Evolutionary conservation across 2,888 invertebrate genomes (phyloP).

Genomic region (Caenorhabditis sp.): DNA sequence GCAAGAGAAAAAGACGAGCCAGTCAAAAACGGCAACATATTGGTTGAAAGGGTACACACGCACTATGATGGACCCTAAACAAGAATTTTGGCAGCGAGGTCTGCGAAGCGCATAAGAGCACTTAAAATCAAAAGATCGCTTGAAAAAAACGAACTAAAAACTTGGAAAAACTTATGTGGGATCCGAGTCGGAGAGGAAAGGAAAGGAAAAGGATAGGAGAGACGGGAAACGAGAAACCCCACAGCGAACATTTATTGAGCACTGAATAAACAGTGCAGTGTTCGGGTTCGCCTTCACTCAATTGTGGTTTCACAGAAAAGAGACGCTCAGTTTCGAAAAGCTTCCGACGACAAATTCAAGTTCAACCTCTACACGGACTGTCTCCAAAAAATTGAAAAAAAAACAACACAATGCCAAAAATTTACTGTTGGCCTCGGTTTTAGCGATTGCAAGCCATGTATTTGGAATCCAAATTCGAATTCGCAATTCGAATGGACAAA

Average conservation of each 20-base stretch:
- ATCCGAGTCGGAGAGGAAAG: slow-evolving; percentile 29
- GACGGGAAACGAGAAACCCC: slow-evolving; percentile 48
- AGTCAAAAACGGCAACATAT: slow-evolving; percentile 43
- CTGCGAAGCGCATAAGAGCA: slow-evolving; percentile 1
- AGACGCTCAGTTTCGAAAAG: slow-evolving; percentile 7
- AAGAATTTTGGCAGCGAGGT: slow-evolving; percentile 7
- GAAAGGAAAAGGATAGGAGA: slow-evolving; percentile 25
- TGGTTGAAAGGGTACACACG: slow-evolving; percentile 33
- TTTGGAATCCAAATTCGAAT: not conserved
- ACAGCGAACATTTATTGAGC: slow-evolving; percentile 65
- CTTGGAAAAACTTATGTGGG: not conserved
- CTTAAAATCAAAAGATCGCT: not conserved
- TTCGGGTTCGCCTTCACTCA: slow-evolving; percentile 45
- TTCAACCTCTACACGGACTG: too few relatives aligned
- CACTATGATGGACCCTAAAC: slow-evolving; percentile 30
- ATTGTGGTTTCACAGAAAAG: slow-evolving; percentile 29
- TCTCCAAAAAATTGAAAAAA: too few relatives aligned
- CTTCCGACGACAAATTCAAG: slow-evolving; percentile 26
- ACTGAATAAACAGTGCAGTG: slow-evolving; percentile 66
- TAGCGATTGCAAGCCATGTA: too few relatives aligned
- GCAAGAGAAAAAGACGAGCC: slow-evolving; percentile 41
- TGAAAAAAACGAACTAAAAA: not conserved
- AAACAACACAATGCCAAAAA: too few relatives aligned
- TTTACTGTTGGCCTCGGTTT: not conserved
- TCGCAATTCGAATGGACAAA: slow-evolving; percentile 21